Base-by-base conservation (phyloP, 2,797 vertebrate genomes). In the Columba guinea region DNA sequence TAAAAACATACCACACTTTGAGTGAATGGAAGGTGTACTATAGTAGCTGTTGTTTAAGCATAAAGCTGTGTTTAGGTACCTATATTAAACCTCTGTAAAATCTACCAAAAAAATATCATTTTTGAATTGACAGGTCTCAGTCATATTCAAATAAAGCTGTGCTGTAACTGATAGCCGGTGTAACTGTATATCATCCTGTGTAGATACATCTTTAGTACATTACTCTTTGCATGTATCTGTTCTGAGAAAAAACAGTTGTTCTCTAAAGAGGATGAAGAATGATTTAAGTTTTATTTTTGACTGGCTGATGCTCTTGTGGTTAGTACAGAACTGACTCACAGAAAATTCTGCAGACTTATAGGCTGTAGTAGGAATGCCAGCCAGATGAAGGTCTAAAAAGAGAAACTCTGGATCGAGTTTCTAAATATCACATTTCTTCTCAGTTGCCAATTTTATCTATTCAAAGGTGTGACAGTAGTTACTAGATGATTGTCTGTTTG, bases 301-400 rank as follows among this genome's bases (percentile, higher is more conserved):
- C 92, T 84, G 71, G 63, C 85, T 94, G 90, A 84, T 87, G 93
- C 78, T 97, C 84, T 83, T 89, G 87, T 87, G 85, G 87, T 93
- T 96, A 87, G 88, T 93, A 97, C 97, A 97, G 97, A 97, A 98
- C 97, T 98, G 97, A 98, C 98, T 98, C 97, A 98, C 96, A 96
- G 94, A 97, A 93, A 95, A 91, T 97, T 97, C 97, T 97, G 87
- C 90, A 89, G 93, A 96, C 86, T 97, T 97, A 75, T 46, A 97
- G 94, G 95, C 95, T 97, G 96, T 96, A 86, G 95, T 87, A 97
- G 96, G 96, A 82, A 92, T 96, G 91, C 97, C 97, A 96, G 95
- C 96, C 95, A 96, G 77, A 95, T 96, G 97, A 92, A 97, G 94
- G 76, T 97, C 98, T 98, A 98, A 98, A 98, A 98, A 96, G 90